Percentiles rank a stretch among this genome's conserved stretches.
phyloP scores from a whole-genome alignment of 1,140 invertebrate species.

The Drosophila gunungcola region DNA sequence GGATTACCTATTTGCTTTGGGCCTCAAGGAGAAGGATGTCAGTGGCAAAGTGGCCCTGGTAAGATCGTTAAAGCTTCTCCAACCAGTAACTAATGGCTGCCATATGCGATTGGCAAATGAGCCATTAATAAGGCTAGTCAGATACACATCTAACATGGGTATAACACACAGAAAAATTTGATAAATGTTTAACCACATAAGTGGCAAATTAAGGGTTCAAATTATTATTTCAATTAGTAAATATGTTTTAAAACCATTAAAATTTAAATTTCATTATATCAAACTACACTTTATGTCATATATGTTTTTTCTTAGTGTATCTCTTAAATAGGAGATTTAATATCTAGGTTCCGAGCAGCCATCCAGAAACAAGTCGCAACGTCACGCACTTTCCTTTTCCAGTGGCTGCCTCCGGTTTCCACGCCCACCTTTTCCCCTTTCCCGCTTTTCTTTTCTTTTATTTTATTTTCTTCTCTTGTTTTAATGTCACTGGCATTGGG shows the following conservation, averaged over 20 bases:
- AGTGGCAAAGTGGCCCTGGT: slow-evolving; percentile 81
- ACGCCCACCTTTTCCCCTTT: slow-evolving; percentile 18
- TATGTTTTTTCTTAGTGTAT: not conserved
- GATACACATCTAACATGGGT: slow-evolving; percentile 14
- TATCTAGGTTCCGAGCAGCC: not conserved
- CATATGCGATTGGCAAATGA: slow-evolving; percentile 19
- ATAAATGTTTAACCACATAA: too few relatives aligned
- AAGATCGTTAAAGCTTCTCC: slow-evolving; percentile 29
- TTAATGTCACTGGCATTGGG: slow-evolving; percentile 38
- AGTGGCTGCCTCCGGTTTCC: slow-evolving; percentile 38
- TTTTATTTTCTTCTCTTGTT: slow-evolving; percentile 9
- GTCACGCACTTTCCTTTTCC: slow-evolving; percentile 72
- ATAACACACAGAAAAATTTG: not conserved
- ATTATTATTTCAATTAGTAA: too few relatives aligned
- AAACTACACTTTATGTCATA: too few relatives aligned
- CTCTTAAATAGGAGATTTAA: slow-evolving; percentile 30
- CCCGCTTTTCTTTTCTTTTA: slow-evolving; percentile 27
- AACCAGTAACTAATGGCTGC: slow-evolving; percentile 4
- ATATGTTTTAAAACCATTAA: too few relatives aligned
- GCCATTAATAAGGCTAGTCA: slow-evolving; percentile 23
- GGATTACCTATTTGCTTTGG: slow-evolving; percentile 75
- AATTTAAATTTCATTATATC: too few relatives aligned
- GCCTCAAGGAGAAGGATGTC: slow-evolving; percentile 79
- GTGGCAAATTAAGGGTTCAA: too few relatives aligned
- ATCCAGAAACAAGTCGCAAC: slow-evolving; percentile 36